phyloP scores from a whole-genome alignment of 2,797 vertebrate genomes.

The Argyrosomus regius region DNA sequence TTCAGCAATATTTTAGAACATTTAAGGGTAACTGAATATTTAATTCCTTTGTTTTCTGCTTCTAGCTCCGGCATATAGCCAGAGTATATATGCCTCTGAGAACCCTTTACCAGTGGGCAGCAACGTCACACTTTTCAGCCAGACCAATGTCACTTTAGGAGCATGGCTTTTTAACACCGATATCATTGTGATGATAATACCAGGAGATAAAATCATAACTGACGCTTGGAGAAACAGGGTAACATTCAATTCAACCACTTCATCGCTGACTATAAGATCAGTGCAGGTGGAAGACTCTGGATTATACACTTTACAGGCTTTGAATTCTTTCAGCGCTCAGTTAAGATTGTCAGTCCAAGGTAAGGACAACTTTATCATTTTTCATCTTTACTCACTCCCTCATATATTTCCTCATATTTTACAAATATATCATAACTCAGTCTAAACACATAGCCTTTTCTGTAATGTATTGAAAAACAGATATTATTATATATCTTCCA shows the following conservation, averaged over 20 bases:
- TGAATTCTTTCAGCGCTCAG: fast-evolving
- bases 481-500: not conserved
- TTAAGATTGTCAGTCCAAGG: conserved; percentile 78
- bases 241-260: not conserved
- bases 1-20: not conserved
- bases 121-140: conserved; percentile 68
- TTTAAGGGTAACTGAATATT: not conserved
- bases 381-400: not conserved
- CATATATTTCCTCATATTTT: not conserved
- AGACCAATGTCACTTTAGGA: fast-evolving
- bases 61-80: conserved; percentile 49
- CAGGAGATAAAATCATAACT: fast-evolving
- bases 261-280: conserved; percentile 59
- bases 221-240: fast-evolving
- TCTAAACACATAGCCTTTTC: not conserved
- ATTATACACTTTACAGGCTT: conserved; percentile 39
- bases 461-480: not conserved
- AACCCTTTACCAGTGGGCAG: conserved; percentile 70
- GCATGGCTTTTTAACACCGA: conserved; percentile 54
- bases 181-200: conserved; percentile 30
- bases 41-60: conserved; percentile 27
- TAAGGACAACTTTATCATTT: conserved; percentile 48
- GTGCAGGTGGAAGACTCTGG: conserved; percentile 73
- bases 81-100: conserved; percentile 52
- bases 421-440: not conserved